These are phyloP conservation scores for Apoda limacodes DNA, from an alignment of 2,888 invertebrate genomes.

Conservation along the genomic window DNA sequence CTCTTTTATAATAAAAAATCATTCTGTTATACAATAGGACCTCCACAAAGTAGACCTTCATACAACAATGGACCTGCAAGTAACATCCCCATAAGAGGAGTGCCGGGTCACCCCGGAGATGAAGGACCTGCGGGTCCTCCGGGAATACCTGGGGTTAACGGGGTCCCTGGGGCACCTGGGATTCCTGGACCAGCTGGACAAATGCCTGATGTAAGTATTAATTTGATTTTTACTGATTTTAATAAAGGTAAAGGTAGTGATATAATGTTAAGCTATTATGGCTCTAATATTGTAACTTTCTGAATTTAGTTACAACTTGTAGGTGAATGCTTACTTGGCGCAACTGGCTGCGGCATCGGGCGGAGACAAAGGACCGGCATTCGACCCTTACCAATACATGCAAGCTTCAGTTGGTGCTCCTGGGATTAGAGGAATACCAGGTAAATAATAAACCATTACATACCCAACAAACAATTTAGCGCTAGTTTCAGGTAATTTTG, in stretches of 20 bases:
- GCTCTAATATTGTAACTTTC: too few species aligned
- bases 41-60: constrained; percentile 15
- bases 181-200: constrained; percentile 77
- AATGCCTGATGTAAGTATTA: constrained; percentile 72
- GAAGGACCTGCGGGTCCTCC: constrained; percentile 70
- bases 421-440: constrained; percentile 84
- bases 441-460: too few species aligned
- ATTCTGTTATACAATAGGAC: constrained; percentile 14
- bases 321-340: constrained; percentile 78
- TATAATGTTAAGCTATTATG: background rate
- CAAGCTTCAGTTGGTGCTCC: constrained; percentile 84
- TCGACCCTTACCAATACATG: constrained; percentile 78
- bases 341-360: constrained; percentile 79
- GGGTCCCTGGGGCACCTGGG: constrained; percentile 75
- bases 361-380: constrained; percentile 82
- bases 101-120: constrained; percentile 63
- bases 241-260: background rate
- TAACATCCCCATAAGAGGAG: constrained; percentile 55
- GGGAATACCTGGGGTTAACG: constrained; percentile 72
- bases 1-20: constrained; percentile 15
- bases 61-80: constrained; percentile 23
- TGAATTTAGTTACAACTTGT: too few species aligned
- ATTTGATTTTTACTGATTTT: too few species aligned
- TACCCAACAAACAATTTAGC: too few species aligned
- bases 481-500: too few species aligned